Evolutionary conservation across 2,797 vertebrate genomes (phyloP).

Genomic region (Enteromius argenteus): DNA sequence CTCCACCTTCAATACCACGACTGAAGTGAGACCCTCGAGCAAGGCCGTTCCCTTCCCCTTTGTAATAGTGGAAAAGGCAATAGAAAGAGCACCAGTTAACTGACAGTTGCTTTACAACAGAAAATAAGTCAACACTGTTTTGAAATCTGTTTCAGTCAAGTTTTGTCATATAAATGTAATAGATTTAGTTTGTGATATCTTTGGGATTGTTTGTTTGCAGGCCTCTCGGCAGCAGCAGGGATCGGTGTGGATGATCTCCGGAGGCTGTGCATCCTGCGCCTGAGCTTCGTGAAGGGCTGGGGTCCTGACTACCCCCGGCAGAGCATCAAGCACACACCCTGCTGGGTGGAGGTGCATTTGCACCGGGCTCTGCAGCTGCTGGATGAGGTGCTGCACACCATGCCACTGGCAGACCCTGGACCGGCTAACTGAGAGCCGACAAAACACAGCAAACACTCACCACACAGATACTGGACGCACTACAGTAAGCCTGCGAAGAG

Average conservation of each 20-base stretch:
- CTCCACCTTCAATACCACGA: too few relatives aligned
- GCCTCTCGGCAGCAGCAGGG: slow-evolving; percentile 80
- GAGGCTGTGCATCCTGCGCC: slow-evolving; percentile 81
- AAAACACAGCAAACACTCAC: slow-evolving; percentile 24
- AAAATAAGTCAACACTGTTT: too few relatives aligned
- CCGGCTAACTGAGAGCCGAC: slow-evolving; percentile 71
- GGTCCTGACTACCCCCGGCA: slow-evolving; percentile 83
- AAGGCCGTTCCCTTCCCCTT: too few relatives aligned
- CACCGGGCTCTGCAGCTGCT: slow-evolving; percentile 83
- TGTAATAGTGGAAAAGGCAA: neutral
- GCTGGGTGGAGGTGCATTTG: slow-evolving; percentile 85
- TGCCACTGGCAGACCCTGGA: slow-evolving; percentile 79
- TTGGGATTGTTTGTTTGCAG: slow-evolving; percentile 59
- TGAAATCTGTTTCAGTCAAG: too few relatives aligned
- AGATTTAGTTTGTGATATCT: neutral
- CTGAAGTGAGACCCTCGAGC: too few relatives aligned
- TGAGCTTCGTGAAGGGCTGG: slow-evolving; percentile 87
- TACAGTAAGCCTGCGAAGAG: slow-evolving; percentile 28
- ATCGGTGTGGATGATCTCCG: slow-evolving; percentile 82
- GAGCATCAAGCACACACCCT: slow-evolving; percentile 86
- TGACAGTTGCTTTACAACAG: too few relatives aligned
- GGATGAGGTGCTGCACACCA: slow-evolving; percentile 84
- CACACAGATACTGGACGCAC: slow-evolving; percentile 22
- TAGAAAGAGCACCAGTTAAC: neutral
- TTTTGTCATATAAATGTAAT: neutral